A percentile compares a stretch with the other conserved stretches of the same genome.
Conservation (phyloP, 2,113 vertebrate species). For the Xenus cinereus region DNA sequence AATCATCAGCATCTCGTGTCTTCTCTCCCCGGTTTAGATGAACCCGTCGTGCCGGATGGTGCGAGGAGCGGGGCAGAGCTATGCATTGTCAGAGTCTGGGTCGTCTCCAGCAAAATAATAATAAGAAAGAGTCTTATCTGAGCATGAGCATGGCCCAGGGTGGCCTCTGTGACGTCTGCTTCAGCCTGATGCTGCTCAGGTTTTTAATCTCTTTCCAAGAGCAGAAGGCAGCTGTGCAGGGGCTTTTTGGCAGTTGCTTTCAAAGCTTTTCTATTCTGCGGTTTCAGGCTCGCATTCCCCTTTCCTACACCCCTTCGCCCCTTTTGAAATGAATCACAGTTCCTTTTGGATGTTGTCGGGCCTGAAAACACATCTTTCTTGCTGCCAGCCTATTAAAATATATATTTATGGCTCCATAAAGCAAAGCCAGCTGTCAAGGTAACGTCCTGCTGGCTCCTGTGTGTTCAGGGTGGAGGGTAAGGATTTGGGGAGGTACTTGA, state of each 20-base stretch:
- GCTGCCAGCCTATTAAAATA: slow-evolving; percentile 60
- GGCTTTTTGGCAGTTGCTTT: slow-evolving; percentile 26
- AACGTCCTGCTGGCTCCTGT: neutral
- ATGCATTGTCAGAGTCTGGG: neutral
- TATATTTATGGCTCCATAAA: slow-evolving; percentile 64
- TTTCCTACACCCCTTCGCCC: neutral
- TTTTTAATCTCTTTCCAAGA: slow-evolving; percentile 41
- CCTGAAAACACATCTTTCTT: slow-evolving; percentile 39
- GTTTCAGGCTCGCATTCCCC: neutral
- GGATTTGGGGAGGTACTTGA: neutral
- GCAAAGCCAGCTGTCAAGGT: slow-evolving; percentile 63
- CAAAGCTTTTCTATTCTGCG: slow-evolving; percentile 27
- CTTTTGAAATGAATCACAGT: slow-evolving; percentile 40
- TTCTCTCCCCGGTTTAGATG: neutral
- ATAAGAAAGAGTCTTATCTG: neutral
- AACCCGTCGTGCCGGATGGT: rapidly evolving
- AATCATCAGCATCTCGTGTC: rapidly evolving
- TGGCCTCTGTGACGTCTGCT: slow-evolving; percentile 15
- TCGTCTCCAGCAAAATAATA: neutral
- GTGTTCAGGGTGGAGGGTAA: neutral
- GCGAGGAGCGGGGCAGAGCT: neutral
- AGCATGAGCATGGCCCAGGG: slow-evolving; percentile 7
- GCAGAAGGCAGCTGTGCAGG: slow-evolving; percentile 42
- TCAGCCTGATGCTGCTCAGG: slow-evolving; percentile 7
- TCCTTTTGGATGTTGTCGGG: slow-evolving; percentile 48